Percentiles rank a stretch among this genome's conserved stretches.
Conservation (phyloP, 1,140 invertebrate species). For the Trichonephila clavipes region DNA sequence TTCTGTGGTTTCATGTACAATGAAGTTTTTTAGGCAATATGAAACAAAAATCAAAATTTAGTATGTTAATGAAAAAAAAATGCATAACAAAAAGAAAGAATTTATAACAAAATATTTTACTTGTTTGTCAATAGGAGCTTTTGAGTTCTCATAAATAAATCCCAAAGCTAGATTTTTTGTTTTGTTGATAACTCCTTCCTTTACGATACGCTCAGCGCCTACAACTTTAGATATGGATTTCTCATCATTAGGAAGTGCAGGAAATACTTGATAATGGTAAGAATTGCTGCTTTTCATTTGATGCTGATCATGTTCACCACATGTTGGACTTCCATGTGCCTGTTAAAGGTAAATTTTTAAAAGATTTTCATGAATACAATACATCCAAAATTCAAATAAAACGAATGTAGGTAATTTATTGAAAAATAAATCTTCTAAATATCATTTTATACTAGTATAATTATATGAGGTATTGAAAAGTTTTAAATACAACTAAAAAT, state of each 20-base stretch:
- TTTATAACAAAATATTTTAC: background rate
- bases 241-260: background rate
- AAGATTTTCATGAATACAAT: no score
- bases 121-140: background rate
- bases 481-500: no score
- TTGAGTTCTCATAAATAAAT: background rate
- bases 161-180: background rate
- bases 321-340: background rate
- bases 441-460: no score
- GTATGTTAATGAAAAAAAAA: background rate
- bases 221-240: background rate
- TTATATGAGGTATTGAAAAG: no score
- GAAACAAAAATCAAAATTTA: no score
- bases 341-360: no score
- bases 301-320: background rate
- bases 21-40: no score
- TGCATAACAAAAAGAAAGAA: background rate
- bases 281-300: background rate
- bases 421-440: no score
- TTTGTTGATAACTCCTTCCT: background rate
- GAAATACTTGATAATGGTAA: background rate
- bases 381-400: no score
- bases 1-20: no score
- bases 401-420: no score
- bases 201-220: background rate